phyloP scores from a whole-genome alignment of 2,113 vertebrate species.

The Erythrocercus mccallii region DNA sequence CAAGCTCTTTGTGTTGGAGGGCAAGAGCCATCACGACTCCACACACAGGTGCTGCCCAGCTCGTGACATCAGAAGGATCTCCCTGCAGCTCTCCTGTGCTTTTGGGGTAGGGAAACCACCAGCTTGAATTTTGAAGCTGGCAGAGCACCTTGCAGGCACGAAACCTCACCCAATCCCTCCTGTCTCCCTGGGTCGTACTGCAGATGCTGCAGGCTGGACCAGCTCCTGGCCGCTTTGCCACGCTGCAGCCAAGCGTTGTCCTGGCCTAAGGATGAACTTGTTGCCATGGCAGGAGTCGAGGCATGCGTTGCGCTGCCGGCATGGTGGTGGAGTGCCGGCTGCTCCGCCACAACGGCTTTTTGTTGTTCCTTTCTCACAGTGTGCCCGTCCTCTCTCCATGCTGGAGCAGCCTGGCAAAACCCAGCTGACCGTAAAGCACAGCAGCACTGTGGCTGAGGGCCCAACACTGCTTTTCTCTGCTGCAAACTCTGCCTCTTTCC shows the following conservation, averaged over 20 bases:
- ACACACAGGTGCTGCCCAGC: background rate
- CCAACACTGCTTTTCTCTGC: background rate
- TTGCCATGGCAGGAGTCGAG: constrained; percentile 53
- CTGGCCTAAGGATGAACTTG: constrained; percentile 58
- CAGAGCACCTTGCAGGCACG: background rate
- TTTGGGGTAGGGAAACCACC: background rate
- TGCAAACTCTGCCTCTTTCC: background rate
- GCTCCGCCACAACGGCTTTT: background rate
- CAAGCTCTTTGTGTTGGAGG: background rate
- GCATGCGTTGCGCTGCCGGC: background rate
- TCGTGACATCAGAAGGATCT: background rate
- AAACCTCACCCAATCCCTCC: background rate
- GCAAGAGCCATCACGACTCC: background rate
- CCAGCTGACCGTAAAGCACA: background rate
- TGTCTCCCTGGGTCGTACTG: background rate
- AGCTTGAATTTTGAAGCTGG: background rate
- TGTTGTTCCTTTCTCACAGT: background rate
- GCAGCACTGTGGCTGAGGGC: background rate
- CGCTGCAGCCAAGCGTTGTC: background rate
- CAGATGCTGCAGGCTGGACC: fast-evolving
- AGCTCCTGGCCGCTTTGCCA: background rate
- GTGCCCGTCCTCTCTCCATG: background rate
- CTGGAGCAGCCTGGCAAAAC: background rate
- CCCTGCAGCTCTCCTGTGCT: background rate
- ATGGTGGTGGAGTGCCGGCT: background rate